Conservation (phyloP, 2,797 vertebrate species). For the Darevskia mixta region DNA sequence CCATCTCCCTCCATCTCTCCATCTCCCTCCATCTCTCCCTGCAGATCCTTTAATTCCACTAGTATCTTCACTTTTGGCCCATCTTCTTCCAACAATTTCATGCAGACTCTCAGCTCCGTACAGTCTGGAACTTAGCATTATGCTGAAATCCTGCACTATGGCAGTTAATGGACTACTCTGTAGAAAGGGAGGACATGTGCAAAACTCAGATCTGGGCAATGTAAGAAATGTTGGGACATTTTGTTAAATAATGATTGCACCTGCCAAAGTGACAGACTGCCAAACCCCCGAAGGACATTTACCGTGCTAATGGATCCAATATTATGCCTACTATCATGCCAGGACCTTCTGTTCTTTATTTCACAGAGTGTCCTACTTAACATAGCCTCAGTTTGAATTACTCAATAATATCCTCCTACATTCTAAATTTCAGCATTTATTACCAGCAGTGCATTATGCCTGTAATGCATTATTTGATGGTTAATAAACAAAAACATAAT, state of each 20-base stretch:
- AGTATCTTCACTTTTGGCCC: background rate
- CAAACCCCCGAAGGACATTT: conserved; percentile 28
- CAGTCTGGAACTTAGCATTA: background rate
- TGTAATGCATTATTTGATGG: background rate
- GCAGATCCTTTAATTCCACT: background rate
- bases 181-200: background rate
- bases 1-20: too few relatives aligned
- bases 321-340: conserved; percentile 35
- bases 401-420: background rate
- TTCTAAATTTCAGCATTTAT: conserved; percentile 28
- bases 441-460: background rate
- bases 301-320: conserved; percentile 38
- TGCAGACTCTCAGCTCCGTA: background rate
- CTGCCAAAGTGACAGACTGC: conserved; percentile 42
- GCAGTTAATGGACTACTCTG: background rate
- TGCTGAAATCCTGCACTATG: background rate
- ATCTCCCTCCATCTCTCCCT: background rate
- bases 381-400: conserved; percentile 21
- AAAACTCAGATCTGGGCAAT: background rate
- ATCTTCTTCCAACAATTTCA: conserved; percentile 1
- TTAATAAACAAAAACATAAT: conserved; percentile 15
- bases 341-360: conserved; percentile 46
- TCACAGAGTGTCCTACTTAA: conserved; percentile 25
- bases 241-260: conserved; percentile 42
- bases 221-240: conserved; percentile 13